A percentile compares a stretch with the other conserved stretches of the same genome.
phyloP scores from a whole-genome alignment of 2,797 vertebrate genomes.

The Arctocebus calabarensis region DNA sequence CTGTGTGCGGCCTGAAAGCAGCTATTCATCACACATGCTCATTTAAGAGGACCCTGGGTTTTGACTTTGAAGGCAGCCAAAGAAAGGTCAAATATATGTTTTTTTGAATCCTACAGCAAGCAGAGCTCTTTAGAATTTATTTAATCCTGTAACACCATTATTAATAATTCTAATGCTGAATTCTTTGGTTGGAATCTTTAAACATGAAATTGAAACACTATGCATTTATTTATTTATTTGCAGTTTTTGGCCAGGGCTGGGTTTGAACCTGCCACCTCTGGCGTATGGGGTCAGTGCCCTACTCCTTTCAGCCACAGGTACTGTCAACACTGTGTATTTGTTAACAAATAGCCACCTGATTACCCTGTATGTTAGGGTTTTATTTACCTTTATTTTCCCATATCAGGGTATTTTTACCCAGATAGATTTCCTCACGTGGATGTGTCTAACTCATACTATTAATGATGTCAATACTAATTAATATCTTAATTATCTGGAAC shows the following conservation, averaged over 20 bases:
- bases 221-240: no score
- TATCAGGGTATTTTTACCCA: not conserved
- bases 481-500: not conserved
- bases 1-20: not conserved
- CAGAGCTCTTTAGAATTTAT: conserved; percentile 36
- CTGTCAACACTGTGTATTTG: not conserved
- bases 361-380: not conserved
- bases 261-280: no score
- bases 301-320: no score
- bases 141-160: not conserved
- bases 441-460: not conserved
- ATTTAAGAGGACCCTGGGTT: not conserved
- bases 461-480: not conserved
- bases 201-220: not conserved
- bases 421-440: not conserved
- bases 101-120: conserved; percentile 3
- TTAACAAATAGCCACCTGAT: not conserved
- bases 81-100: conserved; percentile 41
- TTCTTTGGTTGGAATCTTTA: not conserved
- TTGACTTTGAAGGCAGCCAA: conserved; percentile 60
- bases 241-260: no score
- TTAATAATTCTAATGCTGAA: conserved; percentile 39
- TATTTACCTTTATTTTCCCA: not conserved
- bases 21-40: conserved; percentile 56
- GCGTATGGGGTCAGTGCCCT: no score